Percentiles rank a stretch among this genome's conserved stretches.
These are phyloP conservation scores for Myanophis thanlyinensis DNA, from an alignment of 2,113 vertebrate species.

Conservation along the genomic window DNA sequence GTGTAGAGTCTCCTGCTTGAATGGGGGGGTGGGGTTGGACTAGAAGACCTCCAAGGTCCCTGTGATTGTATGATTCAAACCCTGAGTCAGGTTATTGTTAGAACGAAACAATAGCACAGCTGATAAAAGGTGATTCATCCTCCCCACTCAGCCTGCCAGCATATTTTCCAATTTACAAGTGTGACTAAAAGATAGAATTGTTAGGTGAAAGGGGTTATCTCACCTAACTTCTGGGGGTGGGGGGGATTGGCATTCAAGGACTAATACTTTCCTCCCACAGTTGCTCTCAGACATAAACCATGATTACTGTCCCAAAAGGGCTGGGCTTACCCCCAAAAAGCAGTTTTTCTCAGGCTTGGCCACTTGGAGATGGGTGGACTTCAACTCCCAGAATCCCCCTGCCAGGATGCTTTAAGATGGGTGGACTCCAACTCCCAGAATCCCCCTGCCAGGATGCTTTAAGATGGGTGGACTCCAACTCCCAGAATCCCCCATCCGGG, in stretches of 20 bases:
- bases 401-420: neutral
- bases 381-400: neutral
- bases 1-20: neutral
- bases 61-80: neutral
- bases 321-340: neutral
- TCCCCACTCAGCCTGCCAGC: neutral
- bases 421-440: neutral
- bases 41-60: neutral
- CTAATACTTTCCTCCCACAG: neutral
- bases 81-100: neutral
- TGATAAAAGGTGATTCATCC: neutral
- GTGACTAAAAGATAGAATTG: neutral
- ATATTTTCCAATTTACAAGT: neutral
- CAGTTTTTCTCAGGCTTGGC: neutral
- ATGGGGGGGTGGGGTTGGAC: neutral
- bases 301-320: neutral
- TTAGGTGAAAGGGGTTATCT: neutral
- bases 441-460: neutral
- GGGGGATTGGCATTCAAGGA: neutral
- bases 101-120: neutral
- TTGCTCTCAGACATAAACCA: neutral
- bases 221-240: neutral
- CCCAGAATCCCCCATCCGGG: too few species aligned
- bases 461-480: too few species aligned
- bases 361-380: neutral